Evolutionary conservation across 2,113 vertebrate species (phyloP), one percentile per base, ranked within the genome.

Genomic region (Oncorhynchus keta): DNA sequence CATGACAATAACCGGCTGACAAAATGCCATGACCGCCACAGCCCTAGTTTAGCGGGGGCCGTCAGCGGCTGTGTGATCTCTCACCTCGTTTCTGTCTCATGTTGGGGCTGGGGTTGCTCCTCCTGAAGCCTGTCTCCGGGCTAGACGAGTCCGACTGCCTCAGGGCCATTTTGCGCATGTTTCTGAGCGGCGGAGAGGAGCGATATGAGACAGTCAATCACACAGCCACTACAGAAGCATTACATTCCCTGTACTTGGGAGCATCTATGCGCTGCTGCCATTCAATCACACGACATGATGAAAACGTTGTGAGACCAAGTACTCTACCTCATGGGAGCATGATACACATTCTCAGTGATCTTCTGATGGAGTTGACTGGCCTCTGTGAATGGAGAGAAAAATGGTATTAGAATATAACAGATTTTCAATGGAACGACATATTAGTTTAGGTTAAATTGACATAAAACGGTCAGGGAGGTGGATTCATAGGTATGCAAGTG

Each of bases 361-460:
- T 94, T 94, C 84, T 95, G 95, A 90, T 95, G 94, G 64, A 95
- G 92, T 71, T 97, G 96, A 76, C 95, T 96, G 72, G 96, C 96
- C 85, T 97, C 96, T 97, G 90, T 82, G 45, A 85, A 91, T 78
- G 39, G 39, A 71, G 80, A 64, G 73, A 18, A 85, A 51, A 65
- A 62, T n/a, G 4, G 62, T 65, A 49, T 61, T 48, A 20, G 73
- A 75, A 67, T 55, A 55, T 3, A 55, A 55, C 51, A 14, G 51
- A 55, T 55, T 55, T 55, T 18, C 5, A 18, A 55, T 55, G 3
- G n/a, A 64, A 22, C 12, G 3, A 64, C 24, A 22, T 9, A 64
- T n/a, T 26, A n/a, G 3, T n/a, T 64, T 64, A 22, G 61, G 24
- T 64, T 64, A 8, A 22, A 22, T 3, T 64, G 22, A 18, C 22